These are phyloP conservation scores for Dione vanillae DNA, from an alignment of 2,888 invertebrate species.

Conservation along the genomic window DNA sequence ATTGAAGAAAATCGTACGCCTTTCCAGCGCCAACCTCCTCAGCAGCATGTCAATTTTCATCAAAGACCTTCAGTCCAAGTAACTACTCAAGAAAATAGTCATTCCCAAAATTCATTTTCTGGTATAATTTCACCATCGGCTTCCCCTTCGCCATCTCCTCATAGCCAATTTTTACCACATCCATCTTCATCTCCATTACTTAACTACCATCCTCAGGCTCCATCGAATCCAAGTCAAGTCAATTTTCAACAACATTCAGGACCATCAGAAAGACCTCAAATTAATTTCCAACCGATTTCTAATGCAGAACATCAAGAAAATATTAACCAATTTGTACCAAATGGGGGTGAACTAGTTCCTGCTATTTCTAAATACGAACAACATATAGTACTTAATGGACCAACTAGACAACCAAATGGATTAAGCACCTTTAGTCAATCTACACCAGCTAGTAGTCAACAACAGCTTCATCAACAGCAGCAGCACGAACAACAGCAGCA, in stretches of 20 bases:
- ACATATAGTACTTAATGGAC: conserved; percentile 86
- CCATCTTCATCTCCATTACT: conserved; percentile 72
- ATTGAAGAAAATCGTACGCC: conserved; percentile 72
- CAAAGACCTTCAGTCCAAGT: conserved; percentile 68
- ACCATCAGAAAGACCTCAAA: conserved; percentile 66
- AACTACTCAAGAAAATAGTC: conserved; percentile 54
- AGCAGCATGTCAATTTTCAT: conserved; percentile 77
- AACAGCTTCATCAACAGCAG: conserved; percentile 37
- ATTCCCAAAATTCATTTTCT: conserved; percentile 63
- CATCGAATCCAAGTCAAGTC: conserved; percentile 59
- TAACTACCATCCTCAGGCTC: conserved; percentile 73
- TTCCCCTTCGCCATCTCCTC: conserved; percentile 59
- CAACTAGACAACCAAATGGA: conserved; percentile 60
- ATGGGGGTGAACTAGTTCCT: conserved; percentile 89
- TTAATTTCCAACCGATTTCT: conserved; percentile 61
- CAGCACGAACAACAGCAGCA: conserved; percentile 51
- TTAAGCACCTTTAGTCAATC: conserved; percentile 59
- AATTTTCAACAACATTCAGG: conserved; percentile 61
- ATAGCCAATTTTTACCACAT: conserved; percentile 73
- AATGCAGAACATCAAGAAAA: conserved; percentile 74
- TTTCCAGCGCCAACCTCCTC: conserved; percentile 66
- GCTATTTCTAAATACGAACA: conserved; percentile 92
- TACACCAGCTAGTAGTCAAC: conserved; percentile 45
- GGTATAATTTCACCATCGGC: conserved; percentile 60
- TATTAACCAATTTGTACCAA: conserved; percentile 80